Evolutionary conservation across 1,140 invertebrate species (phyloP).

Genomic region (Meloidogyne hapla): DNA sequence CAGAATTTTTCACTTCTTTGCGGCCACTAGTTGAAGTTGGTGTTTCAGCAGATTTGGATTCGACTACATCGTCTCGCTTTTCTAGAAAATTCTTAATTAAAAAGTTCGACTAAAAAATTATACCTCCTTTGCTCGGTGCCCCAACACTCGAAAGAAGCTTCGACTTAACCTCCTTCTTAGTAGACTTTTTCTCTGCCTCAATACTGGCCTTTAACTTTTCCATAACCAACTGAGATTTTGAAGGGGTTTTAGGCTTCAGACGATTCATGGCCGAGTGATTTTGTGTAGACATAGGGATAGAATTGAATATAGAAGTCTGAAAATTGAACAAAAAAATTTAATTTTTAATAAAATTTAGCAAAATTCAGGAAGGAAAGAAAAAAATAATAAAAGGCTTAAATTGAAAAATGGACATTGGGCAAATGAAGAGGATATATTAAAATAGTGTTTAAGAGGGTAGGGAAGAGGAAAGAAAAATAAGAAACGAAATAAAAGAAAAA

Average conservation of each 20-base stretch:
- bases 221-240: constrained; percentile 35
- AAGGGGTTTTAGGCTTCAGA: constrained; percentile 14
- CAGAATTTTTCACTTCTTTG: background rate
- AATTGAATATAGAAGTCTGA: constrained; percentile 24
- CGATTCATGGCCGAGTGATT: background rate
- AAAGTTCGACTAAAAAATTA: background rate
- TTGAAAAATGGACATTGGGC: background rate
- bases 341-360: too few species aligned
- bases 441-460: background rate
- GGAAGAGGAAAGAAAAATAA: too few species aligned
- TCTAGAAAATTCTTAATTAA: background rate
- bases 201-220: constrained; percentile 37
- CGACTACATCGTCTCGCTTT: background rate
- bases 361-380: too few species aligned
- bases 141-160: background rate
- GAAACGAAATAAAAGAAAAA: too few species aligned
- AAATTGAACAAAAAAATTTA: constrained; percentile 14
- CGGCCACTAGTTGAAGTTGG: background rate
- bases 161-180: constrained; percentile 27
- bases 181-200: constrained; percentile 28
- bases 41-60: background rate
- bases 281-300: background rate
- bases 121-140: background rate
- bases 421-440: too few species aligned
- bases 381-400: too few species aligned